These are phyloP conservation scores for Crotophaga sulcirostris DNA, from an alignment of 2,113 vertebrate species.

Conservation along the genomic window DNA sequence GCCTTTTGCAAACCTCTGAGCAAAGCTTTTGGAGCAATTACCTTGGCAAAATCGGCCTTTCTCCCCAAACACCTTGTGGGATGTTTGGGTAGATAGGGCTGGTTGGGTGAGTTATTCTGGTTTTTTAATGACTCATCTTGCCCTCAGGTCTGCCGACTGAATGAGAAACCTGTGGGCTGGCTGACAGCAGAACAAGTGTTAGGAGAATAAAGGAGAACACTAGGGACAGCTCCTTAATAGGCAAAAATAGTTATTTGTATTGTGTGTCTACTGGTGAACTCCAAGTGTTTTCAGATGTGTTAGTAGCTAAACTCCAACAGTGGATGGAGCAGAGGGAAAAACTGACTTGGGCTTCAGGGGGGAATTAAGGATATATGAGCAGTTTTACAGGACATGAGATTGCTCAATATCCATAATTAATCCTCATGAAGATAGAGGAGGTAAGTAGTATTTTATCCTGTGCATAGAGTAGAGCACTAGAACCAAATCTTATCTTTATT, in stretches of 20 bases:
- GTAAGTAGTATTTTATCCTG: neutral
- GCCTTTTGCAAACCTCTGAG: neutral
- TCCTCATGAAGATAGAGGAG: neutral
- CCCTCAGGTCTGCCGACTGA: neutral
- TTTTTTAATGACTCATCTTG: conserved; percentile 23
- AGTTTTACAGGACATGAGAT: neutral
- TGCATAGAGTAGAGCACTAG: neutral
- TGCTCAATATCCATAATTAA: neutral
- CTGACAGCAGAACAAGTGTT: neutral
- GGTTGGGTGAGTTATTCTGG: neutral
- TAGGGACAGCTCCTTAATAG: neutral
- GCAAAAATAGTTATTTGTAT: neutral
- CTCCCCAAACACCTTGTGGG: neutral
- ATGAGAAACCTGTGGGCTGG: neutral
- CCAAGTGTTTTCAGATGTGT: neutral
- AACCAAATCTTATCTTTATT: neutral
- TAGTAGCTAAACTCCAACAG: neutral
- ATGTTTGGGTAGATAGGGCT: neutral
- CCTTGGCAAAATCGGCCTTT: neutral
- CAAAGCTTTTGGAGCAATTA: neutral
- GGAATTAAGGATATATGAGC: neutral
- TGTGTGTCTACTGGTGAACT: neutral
- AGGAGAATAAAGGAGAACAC: neutral
- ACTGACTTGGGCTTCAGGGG: neutral
- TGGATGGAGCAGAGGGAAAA: neutral